Conservation (phyloP, 2,113 vertebrate genomes). For the Cyprinodon brontotheroides region DNA sequence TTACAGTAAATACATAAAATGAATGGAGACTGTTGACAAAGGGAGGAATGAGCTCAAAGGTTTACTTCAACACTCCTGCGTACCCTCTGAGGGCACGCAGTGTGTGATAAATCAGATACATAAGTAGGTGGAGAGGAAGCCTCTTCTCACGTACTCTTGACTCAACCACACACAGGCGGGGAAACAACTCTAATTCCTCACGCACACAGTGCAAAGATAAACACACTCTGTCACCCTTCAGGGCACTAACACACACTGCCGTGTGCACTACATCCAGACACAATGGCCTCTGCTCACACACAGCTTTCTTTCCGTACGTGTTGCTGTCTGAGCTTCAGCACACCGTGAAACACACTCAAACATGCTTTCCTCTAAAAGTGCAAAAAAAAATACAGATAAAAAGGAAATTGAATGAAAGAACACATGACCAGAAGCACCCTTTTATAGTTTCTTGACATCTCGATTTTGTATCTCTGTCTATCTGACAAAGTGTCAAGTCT, state of each 20-base stretch:
- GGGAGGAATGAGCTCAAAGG: constrained; percentile 22
- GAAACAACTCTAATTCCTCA: constrained; percentile 34
- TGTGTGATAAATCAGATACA: constrained; percentile 59
- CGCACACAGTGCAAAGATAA: constrained; percentile 40
- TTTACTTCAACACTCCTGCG: constrained; percentile 24
- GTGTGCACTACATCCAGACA: constrained; percentile 2
- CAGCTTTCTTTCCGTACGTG: constrained; percentile 8
- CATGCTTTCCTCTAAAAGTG: constrained; percentile 40
- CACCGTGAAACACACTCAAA: constrained; percentile 24
- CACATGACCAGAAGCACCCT: constrained; percentile 50
- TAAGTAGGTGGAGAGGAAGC: constrained; percentile 56
- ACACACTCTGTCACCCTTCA: constrained; percentile 12
- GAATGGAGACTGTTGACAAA: constrained; percentile 13
- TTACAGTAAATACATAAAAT: constrained; percentile 2
- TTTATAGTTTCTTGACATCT: constrained; percentile 59
- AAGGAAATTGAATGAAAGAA: constrained; percentile 50
- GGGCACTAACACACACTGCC: constrained; percentile 17
- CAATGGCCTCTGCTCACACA: constrained; percentile 5
- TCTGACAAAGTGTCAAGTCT: constrained; percentile 56
- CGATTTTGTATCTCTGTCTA: constrained; percentile 51
- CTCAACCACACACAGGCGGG: constrained; percentile 36
- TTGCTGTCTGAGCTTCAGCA: constrained; percentile 32
- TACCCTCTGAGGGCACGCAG: constrained; percentile 35
- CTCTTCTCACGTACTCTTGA: constrained; percentile 62
- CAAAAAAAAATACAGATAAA: constrained; percentile 50